Percentiles rank a stretch among this genome's conserved stretches.
Evolutionary conservation across 1,140 invertebrate species (phyloP).

Genomic region (Cydia splendana): DNA sequence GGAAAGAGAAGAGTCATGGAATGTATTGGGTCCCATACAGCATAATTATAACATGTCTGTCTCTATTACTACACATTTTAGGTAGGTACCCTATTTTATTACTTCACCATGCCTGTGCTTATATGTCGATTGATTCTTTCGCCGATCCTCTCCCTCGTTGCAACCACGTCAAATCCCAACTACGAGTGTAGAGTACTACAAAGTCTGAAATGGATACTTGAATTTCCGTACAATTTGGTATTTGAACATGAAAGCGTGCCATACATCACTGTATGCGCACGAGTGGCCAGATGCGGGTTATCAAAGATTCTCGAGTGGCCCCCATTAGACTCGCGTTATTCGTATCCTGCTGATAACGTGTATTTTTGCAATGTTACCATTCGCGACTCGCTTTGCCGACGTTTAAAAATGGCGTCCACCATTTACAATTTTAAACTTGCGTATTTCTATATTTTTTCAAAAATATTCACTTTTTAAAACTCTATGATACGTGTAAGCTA

Average conservation of each 20-base stretch:
- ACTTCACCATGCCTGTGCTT: background rate
- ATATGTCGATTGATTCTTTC: background rate
- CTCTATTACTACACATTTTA: no score
- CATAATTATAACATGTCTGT: no score
- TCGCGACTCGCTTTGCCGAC: background rate
- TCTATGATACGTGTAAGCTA: no score
- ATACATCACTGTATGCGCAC: constrained; percentile 63
- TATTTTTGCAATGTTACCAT: constrained; percentile 55
- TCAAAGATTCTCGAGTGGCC: constrained; percentile 75
- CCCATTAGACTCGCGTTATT: constrained; percentile 69
- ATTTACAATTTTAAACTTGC: background rate
- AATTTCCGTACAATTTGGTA: constrained; percentile 17
- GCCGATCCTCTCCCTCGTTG: background rate
- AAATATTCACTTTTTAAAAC: no score
- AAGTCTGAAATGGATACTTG: background rate
- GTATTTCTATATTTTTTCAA: no score
- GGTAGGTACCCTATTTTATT: no score
- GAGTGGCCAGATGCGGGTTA: constrained; percentile 68
- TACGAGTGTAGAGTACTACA: background rate
- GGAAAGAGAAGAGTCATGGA: no score
- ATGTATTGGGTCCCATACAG: no score
- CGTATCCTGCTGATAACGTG: constrained; percentile 57
- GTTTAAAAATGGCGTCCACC: background rate
- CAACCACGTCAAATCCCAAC: background rate
- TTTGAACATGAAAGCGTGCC: constrained; percentile 59